These are phyloP conservation scores for Limanda limanda DNA, from an alignment of 2,113 vertebrate genomes.

Conservation along the genomic window DNA sequence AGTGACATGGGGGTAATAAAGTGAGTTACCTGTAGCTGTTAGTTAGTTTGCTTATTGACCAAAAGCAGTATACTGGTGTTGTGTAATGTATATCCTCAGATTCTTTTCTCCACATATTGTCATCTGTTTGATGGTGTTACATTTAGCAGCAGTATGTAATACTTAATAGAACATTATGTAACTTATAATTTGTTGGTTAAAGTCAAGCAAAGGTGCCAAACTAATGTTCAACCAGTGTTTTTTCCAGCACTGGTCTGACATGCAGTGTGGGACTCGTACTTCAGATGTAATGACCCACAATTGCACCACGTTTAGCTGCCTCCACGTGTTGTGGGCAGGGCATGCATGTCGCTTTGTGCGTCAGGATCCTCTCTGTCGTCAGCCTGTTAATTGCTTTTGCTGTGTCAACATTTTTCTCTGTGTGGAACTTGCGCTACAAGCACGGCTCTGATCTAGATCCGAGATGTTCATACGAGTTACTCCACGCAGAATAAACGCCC, in stretches of 20 bases:
- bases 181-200: too few relatives aligned
- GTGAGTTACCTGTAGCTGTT: neutral
- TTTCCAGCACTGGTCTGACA: neutral
- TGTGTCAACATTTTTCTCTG: conserved; percentile 31
- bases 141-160: neutral
- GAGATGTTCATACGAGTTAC: neutral
- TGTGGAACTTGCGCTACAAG: neutral
- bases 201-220: neutral
- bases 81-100: neutral
- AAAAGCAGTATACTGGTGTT: neutral
- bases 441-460: conserved; percentile 2
- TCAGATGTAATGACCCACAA: conserved; percentile 7
- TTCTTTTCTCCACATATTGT: neutral
- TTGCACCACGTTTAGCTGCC: neutral
- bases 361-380: conserved; percentile 38
- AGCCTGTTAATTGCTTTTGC: conserved; percentile 29
- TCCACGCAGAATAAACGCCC: neutral
- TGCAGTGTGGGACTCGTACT: neutral
- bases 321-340: conserved; percentile 8
- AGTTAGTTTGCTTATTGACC: neutral
- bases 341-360: neutral
- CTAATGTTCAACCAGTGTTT: conserved; percentile 1
- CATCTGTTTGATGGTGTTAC: neutral
- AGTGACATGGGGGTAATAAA: conserved; percentile 20
- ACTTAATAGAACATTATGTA: too few relatives aligned